Evolutionary conservation across 2,888 invertebrate genomes (phyloP).

Genomic region (Abrostola triplasia): DNA sequence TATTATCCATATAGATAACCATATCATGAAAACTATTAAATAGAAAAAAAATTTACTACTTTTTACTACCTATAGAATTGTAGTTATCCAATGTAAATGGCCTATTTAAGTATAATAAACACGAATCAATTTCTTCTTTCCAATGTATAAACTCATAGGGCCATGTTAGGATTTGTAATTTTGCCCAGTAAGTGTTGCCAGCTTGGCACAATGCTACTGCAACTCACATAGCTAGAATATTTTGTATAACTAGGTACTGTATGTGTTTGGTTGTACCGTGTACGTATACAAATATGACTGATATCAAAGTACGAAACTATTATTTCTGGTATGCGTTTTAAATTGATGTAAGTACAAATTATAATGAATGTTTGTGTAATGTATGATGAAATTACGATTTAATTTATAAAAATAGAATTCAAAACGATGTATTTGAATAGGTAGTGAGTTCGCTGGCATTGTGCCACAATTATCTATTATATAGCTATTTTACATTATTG

Average conservation of each 20-base stretch:
- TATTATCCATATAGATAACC: slow-evolving; percentile 54
- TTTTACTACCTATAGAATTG: slow-evolving; percentile 49
- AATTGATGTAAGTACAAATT: slow-evolving; percentile 45
- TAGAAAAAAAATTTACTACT: slow-evolving; percentile 49
- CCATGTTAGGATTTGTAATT: slow-evolving; percentile 49
- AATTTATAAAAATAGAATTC: slow-evolving; percentile 30
- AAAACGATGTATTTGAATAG: slow-evolving; percentile 28
- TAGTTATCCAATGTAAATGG: slow-evolving; percentile 51
- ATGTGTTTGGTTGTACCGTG: slow-evolving; percentile 25
- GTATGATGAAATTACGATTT: slow-evolving; percentile 23
- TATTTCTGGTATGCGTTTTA: slow-evolving; percentile 36
- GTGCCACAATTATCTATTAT: slow-evolving; percentile 55
- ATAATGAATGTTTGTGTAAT: slow-evolving; percentile 19
- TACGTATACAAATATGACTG: slow-evolving; percentile 36
- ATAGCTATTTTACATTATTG: slow-evolving; percentile 57
- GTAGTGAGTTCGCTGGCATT: slow-evolving; percentile 55
- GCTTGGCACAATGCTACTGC: slow-evolving; percentile 51
- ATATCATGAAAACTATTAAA: slow-evolving; percentile 59
- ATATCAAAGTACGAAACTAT: slow-evolving; percentile 35
- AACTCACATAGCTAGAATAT: slow-evolving; percentile 49
- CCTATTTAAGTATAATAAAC: slow-evolving; percentile 44
- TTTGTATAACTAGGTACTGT: slow-evolving; percentile 10
- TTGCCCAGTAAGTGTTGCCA: slow-evolving; percentile 49
- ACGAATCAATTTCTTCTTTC: slow-evolving; percentile 39
- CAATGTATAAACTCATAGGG: slow-evolving; percentile 46